Percentiles rank a stretch among this genome's conserved stretches.
Evolutionary conservation across 2,888 invertebrate genomes (phyloP).

Genomic region (Trichopoda pennipes): DNA sequence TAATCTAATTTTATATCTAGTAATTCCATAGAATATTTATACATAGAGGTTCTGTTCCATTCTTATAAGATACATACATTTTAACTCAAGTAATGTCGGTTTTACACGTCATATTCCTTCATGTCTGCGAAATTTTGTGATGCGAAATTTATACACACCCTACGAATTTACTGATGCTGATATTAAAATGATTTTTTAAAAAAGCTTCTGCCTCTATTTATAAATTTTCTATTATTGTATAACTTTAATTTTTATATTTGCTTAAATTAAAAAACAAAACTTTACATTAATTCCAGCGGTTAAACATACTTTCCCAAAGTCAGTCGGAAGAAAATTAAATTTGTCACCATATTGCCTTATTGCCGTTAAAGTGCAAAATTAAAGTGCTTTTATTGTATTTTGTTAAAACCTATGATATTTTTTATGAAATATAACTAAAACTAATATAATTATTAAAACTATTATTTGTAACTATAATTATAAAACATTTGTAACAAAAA

Average conservation of each 20-base stretch:
- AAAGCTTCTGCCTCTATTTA: not conserved
- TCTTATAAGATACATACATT: too few relatives aligned
- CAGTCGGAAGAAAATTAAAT: constrained; percentile 29
- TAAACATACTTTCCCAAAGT: not conserved
- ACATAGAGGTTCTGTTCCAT: too few relatives aligned
- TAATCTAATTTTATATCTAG: too few relatives aligned
- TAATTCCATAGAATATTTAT: too few relatives aligned
- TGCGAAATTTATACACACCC: too few relatives aligned
- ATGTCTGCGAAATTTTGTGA: too few relatives aligned
- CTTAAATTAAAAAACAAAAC: not conserved
- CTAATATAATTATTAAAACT: constrained; percentile 1
- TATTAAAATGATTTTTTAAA: too few relatives aligned
- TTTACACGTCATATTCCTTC: too few relatives aligned
- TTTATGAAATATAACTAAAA: constrained; percentile 14
- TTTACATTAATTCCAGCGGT: constrained; percentile 42
- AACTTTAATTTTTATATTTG: not conserved
- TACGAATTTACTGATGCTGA: too few relatives aligned
- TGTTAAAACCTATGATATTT: constrained; percentile 59
- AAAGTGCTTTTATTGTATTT: constrained; percentile 75
- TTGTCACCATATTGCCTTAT: constrained; percentile 77
- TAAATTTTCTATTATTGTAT: not conserved
- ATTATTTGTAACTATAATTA: not conserved
- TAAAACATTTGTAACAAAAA: not conserved
- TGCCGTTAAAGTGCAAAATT: constrained; percentile 76
- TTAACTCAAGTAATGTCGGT: too few relatives aligned